Base-by-base conservation (phyloP, 2,888 invertebrate genomes). In the Tipula confusa region DNA sequence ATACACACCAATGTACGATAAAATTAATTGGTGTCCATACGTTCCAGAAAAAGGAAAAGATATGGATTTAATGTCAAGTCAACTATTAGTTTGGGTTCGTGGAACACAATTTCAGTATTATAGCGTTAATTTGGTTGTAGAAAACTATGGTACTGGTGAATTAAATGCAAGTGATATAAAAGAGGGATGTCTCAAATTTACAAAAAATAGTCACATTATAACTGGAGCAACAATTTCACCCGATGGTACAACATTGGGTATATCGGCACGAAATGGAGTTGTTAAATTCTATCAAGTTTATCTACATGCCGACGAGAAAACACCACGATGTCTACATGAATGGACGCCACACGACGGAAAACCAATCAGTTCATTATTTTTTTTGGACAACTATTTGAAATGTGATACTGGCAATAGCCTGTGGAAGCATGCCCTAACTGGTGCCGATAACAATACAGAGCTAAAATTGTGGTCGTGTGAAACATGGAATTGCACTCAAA, bases 401-500 rank as follows among this genome's bases (percentile, higher is more conserved):
- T 85, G 88, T 88, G 82, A 28, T n/a, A 48, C 29, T 86, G 93
- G 93, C 86, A 92, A 91, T 13, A 93, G 95, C 88, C 97, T 98
- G 89, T 99, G 99, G 98, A 97, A 97, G 89, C 98, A 95, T 90
- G 97, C 96, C 0, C 93, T 98, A 79, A 98, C 98, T 0, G 97
- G 97, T 0, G 95, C 97, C 0, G 94, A 95, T 85, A 93, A 96
- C 88, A 98, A 98, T 90, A 94, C 96, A 0, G 96, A 96, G 87
- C 91, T 98, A 83, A 98, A 98, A 90, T 91, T 95, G 82, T 98
- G 98, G 98, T 96, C 97, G 6, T 98, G 98, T 89, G 96, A 98
- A 87, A 92, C 95, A 0, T 99, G 99, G 99, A 92, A 93, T 82
- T 98, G 98, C 87, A 90, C 98, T n/a, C 98, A 97, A 88, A 96